phyloP scores from a whole-genome alignment of 1,140 invertebrate species.

The Spodoptera litura region DNA sequence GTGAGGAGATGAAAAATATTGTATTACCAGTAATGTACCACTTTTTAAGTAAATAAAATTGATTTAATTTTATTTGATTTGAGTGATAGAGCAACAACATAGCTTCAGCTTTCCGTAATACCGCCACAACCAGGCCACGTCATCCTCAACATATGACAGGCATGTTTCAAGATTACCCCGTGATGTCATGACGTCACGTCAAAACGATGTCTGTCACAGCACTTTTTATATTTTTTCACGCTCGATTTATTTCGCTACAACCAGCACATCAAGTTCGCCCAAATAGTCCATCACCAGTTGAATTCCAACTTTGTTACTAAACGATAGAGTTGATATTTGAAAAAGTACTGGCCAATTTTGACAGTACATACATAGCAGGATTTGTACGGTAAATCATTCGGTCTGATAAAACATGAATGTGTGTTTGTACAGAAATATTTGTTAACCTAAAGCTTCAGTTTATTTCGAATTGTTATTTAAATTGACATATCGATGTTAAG shows the following conservation, averaged over 20 bases:
- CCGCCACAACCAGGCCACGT: background rate
- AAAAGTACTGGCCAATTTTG: too few species aligned
- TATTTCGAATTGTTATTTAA: background rate
- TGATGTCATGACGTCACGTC: background rate
- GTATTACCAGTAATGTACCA: too few species aligned
- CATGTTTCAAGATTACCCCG: conserved; percentile 25
- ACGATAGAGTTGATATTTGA: too few species aligned
- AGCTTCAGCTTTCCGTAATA: background rate
- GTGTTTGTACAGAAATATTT: background rate
- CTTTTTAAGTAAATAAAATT: too few species aligned
- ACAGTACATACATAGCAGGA: background rate
- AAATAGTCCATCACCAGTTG: too few species aligned
- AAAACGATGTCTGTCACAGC: background rate
- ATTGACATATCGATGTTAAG: too few species aligned
- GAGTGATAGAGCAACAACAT: background rate
- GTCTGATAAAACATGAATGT: background rate
- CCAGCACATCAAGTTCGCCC: too few species aligned
- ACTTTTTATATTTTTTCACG: conserved; percentile 24
- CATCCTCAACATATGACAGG: background rate
- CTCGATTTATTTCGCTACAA: conserved; percentile 16
- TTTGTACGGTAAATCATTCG: conserved; percentile 15
- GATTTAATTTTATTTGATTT: too few species aligned
- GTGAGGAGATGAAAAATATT: too few species aligned
- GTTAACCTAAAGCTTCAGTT: background rate
- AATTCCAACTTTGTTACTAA: too few species aligned